Conservation (phyloP, 2,797 vertebrate species). For the Peromyscus melanophrys region DNA sequence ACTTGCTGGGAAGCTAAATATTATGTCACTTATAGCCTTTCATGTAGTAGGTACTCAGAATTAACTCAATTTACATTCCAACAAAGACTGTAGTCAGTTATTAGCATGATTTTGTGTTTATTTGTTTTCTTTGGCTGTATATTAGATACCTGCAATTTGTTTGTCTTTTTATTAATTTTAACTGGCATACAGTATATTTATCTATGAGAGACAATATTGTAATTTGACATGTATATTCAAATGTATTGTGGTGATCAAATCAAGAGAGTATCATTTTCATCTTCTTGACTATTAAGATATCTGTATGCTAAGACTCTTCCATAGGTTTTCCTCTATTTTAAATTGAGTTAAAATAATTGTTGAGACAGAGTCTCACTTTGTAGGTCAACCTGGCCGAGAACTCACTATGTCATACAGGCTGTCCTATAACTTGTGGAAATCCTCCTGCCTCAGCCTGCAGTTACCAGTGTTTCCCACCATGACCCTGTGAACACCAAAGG, state of each 20-base stretch:
- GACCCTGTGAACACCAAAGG: neutral
- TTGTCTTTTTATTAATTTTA: neutral
- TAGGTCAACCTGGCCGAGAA: neutral
- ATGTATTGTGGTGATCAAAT: neutral
- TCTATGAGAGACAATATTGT: neutral
- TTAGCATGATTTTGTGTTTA: neutral
- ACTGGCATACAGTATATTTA: neutral
- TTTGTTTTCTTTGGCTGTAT: neutral
- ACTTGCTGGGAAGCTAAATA: neutral
- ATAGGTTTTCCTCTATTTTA: neutral
- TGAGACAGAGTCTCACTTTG: neutral
- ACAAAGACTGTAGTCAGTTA: neutral
- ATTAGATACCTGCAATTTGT: neutral
- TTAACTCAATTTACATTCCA: neutral
- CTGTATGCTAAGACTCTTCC: neutral
- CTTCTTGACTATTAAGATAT: neutral
- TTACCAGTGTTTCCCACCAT: neutral
- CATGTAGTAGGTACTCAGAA: neutral
- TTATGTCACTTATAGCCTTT: neutral
- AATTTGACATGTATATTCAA: neutral
- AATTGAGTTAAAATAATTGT: neutral
- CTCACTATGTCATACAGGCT: neutral
- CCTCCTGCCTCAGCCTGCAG: neutral
- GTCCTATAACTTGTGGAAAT: neutral
- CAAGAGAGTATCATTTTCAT: neutral